Base-by-base conservation (phyloP, 2,113 vertebrate genomes). In the Mus pahari region DNA sequence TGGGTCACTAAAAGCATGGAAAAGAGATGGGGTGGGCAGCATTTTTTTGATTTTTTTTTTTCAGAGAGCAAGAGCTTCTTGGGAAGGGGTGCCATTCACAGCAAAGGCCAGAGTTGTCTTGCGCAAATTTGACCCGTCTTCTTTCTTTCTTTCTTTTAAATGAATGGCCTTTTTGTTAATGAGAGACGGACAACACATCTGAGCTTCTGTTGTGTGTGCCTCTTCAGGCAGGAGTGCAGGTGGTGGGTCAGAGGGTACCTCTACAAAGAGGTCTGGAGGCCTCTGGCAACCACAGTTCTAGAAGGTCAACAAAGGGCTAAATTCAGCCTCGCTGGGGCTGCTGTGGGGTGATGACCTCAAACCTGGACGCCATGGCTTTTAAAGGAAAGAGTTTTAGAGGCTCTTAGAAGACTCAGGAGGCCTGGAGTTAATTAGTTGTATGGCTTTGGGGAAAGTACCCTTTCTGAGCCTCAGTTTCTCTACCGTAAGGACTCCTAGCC, bases 111-210 rank as follows among this genome's bases (percentile, higher is more conserved):
- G 77, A 94, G n/a, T 71, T 97, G 86, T 89, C 94, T 82, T 96
- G 78, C 96, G 90, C 97, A 95, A 93, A 97, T 97, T 97, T 97
- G 75, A 96, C 92, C 83, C 68, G 87, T 96, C 64, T 2, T 50
- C 31, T 20, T 86, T 64, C 60, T 26, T 88, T 88, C 45, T 87
- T 62, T 62, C 66, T 89, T 89, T 55, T 19, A 48, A 68, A 95
- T 98, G 97, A 98, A 97, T 90, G 92, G 90, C 60, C 48, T 96
- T 97, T 96, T 97, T 97, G 93, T 97, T 97, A 95, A 96, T 95
- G 93, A 96, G 92, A 94, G 84, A 88, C 96, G 96, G 96, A 97
- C 92, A 97, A 93, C 7, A 1, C 31, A 90, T 96, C 92, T 90
- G 81, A 94, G 94, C 92, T 12, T 0, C 73, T 93, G 87, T 77